Evolutionary conservation across 2,113 vertebrate genomes (phyloP), one percentile per base, ranked within the genome.

Genomic region (Ascaphus truei): DNA sequence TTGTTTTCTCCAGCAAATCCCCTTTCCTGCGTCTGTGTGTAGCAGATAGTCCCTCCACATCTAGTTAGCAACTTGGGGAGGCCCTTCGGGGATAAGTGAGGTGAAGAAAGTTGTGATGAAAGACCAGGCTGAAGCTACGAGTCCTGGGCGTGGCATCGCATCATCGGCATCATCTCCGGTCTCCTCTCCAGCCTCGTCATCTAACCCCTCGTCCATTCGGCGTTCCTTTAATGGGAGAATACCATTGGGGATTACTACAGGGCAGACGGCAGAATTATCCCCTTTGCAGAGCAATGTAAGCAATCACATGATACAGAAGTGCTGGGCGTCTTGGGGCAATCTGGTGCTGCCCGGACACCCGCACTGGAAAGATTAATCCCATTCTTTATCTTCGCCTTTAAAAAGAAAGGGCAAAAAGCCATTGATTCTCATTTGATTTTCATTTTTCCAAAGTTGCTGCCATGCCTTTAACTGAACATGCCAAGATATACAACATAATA

Each of bases 91-190:
- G 71, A 99, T 96, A 4, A 99, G 92, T 0, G 96, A 99, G 64
- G 95, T 96, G 75, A 99, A 99, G 85, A 99, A 98, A 13, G 95
- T 95, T 43, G 92, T 92, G 77, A 99, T 89, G 73, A 98, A 99
- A 1, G 95, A 95, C 96, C 96, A 98, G 0, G 94, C 93, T 55
- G 96, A 94, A 27, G 95, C 93, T 80, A 98, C 83, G 76, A 98
- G 88, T 48, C 95, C 95, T 5, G 91, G 81, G 52, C 93, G 85
- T 1, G 88, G 89, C 26, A 73, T 73, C 5, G 78, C 81, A 67
- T 84, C 86, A 4, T 79, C 81, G 26, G 92, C 93, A 31, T 93
- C 94, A 0, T 77, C 85, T 3, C 77, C 79, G 56, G 94, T 93
- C 77, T 94, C 93, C 34, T 89, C 91, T 0, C 82, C 91, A 2